Evolutionary conservation across 2,888 invertebrate genomes (phyloP), one percentile per base, ranked within the genome.

Genomic region (Dynastes tityus): DNA sequence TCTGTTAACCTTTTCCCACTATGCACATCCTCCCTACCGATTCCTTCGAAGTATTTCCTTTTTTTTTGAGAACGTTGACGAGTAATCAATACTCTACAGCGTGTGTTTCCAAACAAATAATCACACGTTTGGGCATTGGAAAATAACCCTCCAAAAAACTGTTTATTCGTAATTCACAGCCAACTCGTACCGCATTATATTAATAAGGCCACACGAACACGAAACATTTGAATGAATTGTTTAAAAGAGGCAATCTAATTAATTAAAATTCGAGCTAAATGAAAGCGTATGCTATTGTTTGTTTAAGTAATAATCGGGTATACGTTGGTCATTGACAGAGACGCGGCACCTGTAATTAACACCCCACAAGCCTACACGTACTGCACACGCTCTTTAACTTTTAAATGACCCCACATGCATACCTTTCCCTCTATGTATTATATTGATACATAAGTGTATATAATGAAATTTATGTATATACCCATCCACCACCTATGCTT

Each of bases 341-440:
- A 81, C 82, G 82, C 82, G 83, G 82, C 82, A 84, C 82, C 82
- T 81, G 84, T 86, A 87, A 87, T 87, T 86, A 86, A 85, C 87
- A 86, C 85, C 85, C 84, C 82, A 83, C 16, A 67, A 27, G 13
- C 82, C 45, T 45, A 45, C 45, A 85, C 84, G 84, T 83, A 84
- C 83, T 83, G 84, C 83, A 82, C 83, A 82, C 84, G 83, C 82
- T 84, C 84, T 84, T 85, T 84, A 84, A 84, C 82, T 84, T 85
- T 84, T 85, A 84, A 85, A 84, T 84, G 82, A 82, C 82, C 84
- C 80, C 82, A 81, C 81, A 58, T 73, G 73, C 37, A 40, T 58
- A 73, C 22, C 55, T 22, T 13, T 29, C 51, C 27, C 11, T 16
- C 37, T 73, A 53, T 40, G 13, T 45, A 22, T 13, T 67, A 22